Evolutionary conservation across 92 coral and sea anemone species (phyloP), one percentile per base, ranked within the genome.

Genomic region (Phenganax subtilis): DNA sequence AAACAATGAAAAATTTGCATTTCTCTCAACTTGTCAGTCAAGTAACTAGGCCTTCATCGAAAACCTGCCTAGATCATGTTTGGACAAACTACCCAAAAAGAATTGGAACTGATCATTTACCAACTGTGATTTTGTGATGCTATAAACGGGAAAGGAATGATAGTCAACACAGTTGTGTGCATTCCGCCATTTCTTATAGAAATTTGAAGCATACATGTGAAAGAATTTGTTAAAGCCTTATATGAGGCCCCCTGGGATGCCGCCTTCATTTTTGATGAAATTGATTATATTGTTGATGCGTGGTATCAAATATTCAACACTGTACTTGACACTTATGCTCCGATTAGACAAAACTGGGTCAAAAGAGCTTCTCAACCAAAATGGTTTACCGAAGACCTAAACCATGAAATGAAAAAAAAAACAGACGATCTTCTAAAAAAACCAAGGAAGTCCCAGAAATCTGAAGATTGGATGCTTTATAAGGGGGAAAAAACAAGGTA

Each of bases 301-400:
- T 59, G 65, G 65, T 59, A 59, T 37, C 47, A 1, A 5, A 37
- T 12, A 57, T 57, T 57, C 63, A 57, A 57, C 63, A 57, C 11
- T 66, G 72, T 66, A 27, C 47, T 66, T 0, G 72, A 66, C 25
- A 66, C 72, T 66, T 66, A 66, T 66, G 12, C 3, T 30, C 27
- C 72, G 47, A 17, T 66, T 11, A 66, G 12, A 30, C 31, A 66
- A 66, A 66, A 30, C 0, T 2, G 72, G 25, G 72, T 66, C 47
- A 66, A 66, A 27, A 66, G 72, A 66, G 47, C 29, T 66, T 17
- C 72, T 14, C 72, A 66, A 30, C 72, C 72, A 30, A 66, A 66
- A 30, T 66, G 72, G 27, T 66, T 66, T 66, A 66, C 72, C 72
- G 72, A 27, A 11, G 72, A 66, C 25, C 4, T 66, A 66, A 66